These are phyloP conservation scores for Papilio polyxenes DNA, from an alignment of 1,140 invertebrate species.

Conservation along the genomic window DNA sequence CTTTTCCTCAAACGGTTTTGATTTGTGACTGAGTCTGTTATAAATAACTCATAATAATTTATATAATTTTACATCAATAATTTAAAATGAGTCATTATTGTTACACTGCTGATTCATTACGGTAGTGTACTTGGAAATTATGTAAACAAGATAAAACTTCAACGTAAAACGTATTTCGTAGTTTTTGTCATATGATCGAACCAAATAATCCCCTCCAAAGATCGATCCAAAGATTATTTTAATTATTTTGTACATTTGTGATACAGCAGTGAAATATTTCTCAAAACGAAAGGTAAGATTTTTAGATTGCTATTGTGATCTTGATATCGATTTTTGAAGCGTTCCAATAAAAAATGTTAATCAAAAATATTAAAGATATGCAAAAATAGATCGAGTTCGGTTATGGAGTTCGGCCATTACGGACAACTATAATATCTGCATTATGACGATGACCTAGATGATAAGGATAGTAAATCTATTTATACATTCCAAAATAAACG, in stretches of 20 bases:
- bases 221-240: too few relatives aligned
- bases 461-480: background rate
- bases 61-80: slow-evolving; percentile 25
- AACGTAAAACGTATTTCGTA: slow-evolving; percentile 3
- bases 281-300: too few relatives aligned
- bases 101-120: slow-evolving; percentile 22
- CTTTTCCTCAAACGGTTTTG: slow-evolving; percentile 13
- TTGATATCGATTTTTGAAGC: too few relatives aligned
- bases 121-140: background rate
- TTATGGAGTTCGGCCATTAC: background rate
- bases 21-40: slow-evolving; percentile 11
- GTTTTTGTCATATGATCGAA: background rate
- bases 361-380: too few relatives aligned
- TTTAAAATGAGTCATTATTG: slow-evolving; percentile 29
- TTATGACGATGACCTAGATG: background rate
- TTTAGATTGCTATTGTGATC: too few relatives aligned
- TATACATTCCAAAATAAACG: slow-evolving; percentile 1
- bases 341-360: too few relatives aligned
- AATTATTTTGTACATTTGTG: too few relatives aligned
- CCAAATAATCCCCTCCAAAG: background rate
- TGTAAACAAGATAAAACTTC: slow-evolving; percentile 19
- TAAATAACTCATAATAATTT: slow-evolving; percentile 10
- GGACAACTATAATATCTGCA: background rate
- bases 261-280: too few relatives aligned
- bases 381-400: background rate